Evolutionary conservation across 2,113 vertebrate genomes (phyloP), one percentile per base, ranked within the genome.

Genomic region (Melanerpes aurifrons): DNA sequence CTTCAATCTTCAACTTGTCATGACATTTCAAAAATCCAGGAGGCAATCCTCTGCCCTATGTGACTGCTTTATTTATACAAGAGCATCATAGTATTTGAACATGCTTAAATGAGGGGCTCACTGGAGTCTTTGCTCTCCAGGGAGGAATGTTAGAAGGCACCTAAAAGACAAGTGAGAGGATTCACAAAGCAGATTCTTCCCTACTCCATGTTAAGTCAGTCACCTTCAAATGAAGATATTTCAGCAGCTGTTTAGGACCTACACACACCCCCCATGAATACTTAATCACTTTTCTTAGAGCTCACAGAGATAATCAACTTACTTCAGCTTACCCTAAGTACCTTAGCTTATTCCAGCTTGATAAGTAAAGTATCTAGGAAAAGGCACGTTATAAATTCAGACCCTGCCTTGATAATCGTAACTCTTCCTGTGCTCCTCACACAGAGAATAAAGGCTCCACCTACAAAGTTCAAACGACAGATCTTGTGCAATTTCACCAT

Each of bases 261-360:
- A 57, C 45, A 83, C 24, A 14, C 54, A 83, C 21, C 54, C 16
- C 43, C 63, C 50, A 66, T 1, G 3, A 72, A 72, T 15, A 3
- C 31, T 26, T n/a, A 35, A 54, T 13, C 59, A n/a, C 53, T 83
- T 62, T 48, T 88, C 69, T 69, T 74, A 88, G 88, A 80, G 72
- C 86, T 86, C 82, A 76, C 64, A 62, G 26, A 72, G 25, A 82
- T 82, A 80, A 93, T 92, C 88, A 83, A 56, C 86, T 96, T 92
- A 93, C 35, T 93, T 54, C 76, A 92, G 90, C 86, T 95, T 94
- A 93, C 25, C 35, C 79, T 79, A 93, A 96, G 91, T 2, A 93
- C 88, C 88, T 93, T 73, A 86, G 56, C 76, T 86, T 66, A 73
- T 26, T 78, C 78, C 71, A 78, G 77, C 84, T 74, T 81, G 74